Evolutionary conservation across 2,888 invertebrate genomes (phyloP).

Genomic region (Drosophila phalerata): DNA sequence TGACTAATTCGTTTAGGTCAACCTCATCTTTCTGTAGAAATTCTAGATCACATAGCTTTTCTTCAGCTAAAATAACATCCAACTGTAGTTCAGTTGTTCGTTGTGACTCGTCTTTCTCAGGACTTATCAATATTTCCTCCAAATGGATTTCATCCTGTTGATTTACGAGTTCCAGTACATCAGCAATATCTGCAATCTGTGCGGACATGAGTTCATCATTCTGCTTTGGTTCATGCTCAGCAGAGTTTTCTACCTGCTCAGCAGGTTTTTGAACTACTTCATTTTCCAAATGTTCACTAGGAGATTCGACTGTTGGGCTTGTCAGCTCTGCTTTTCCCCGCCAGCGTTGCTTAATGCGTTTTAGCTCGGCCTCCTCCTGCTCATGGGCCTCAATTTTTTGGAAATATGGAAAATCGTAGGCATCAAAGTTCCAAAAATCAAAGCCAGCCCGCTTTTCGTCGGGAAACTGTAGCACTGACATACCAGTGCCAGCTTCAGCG

Average conservation of each 20-base stretch:
- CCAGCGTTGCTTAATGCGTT: slow-evolving; percentile 47
- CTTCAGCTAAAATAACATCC: background rate
- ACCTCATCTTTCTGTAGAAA: background rate
- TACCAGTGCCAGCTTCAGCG: slow-evolving; percentile 86
- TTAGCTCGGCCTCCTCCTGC: slow-evolving; percentile 27
- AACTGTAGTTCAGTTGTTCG: background rate
- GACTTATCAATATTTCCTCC: no score
- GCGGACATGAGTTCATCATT: background rate
- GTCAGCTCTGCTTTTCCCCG: background rate
- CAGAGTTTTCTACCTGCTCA: background rate
- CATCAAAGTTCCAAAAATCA: slow-evolving; percentile 79
- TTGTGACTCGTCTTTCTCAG: background rate
- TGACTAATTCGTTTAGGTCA: background rate
- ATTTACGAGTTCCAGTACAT: background rate
- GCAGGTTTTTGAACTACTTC: background rate
- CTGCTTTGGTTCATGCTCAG: background rate
- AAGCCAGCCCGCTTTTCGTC: slow-evolving; percentile 48
- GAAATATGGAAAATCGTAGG: slow-evolving; percentile 64
- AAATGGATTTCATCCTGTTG: no score
- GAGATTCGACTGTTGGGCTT: background rate
- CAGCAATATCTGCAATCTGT: background rate
- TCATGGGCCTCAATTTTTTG: slow-evolving; percentile 26
- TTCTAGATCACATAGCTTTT: background rate
- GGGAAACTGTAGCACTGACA: slow-evolving; percentile 86
- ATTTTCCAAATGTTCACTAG: background rate